Conservation (phyloP, 2,797 vertebrate genomes). For the Epinephelus coioides region DNA sequence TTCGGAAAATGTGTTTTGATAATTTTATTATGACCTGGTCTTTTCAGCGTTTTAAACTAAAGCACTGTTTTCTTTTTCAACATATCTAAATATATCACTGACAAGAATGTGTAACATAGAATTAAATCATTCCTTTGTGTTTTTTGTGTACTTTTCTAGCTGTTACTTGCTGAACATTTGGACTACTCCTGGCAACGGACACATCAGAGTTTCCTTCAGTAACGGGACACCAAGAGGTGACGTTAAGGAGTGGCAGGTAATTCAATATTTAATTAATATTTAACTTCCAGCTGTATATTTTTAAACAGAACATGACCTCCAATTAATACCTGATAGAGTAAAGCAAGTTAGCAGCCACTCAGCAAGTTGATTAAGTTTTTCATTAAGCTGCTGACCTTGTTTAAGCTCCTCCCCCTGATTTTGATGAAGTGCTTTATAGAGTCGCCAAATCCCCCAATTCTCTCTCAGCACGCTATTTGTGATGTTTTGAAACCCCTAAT, state of each 20-base stretch:
- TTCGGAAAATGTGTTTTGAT: too few relatives aligned
- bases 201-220: neutral
- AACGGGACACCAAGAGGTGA: neutral
- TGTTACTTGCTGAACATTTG: neutral
- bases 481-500: neutral
- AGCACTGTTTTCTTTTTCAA: neutral
- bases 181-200: neutral
- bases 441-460: neutral
- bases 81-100: neutral
- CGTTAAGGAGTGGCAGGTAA: neutral
- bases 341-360: too few relatives aligned
- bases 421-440: neutral
- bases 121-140: neutral
- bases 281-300: conserved; percentile 6
- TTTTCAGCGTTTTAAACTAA: too few relatives aligned
- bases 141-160: neutral
- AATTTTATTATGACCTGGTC: too few relatives aligned
- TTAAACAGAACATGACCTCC: neutral
- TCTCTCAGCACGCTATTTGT: neutral
- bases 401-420: too few relatives aligned
- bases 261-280: conserved; percentile 22
- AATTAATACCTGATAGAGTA: too few relatives aligned
- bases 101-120: neutral
- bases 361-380: neutral
- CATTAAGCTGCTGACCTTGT: too few relatives aligned